These are phyloP conservation scores for Beris morrisii DNA, from an alignment of 2,888 invertebrate species.

Conservation along the genomic window DNA sequence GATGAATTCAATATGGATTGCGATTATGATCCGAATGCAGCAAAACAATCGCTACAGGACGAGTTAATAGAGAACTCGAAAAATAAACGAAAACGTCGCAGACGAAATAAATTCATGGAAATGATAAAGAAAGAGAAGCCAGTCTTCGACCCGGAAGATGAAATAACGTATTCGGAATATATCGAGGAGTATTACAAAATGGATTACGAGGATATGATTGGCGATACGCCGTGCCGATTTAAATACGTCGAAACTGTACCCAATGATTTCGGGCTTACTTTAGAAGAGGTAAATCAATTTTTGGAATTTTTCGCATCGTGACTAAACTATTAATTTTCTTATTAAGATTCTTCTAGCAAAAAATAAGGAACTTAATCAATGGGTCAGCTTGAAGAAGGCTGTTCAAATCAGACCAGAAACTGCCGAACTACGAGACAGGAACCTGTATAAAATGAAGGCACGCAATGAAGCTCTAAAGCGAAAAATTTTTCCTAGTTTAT, in stretches of 20 bases:
- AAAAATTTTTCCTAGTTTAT: constrained; percentile 78
- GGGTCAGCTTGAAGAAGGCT: constrained; percentile 91
- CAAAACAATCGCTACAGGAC: constrained; percentile 60
- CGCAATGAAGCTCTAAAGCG: constrained; percentile 73
- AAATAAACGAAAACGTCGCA: constrained; percentile 62
- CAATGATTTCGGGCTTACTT: constrained; percentile 86
- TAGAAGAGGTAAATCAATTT: constrained; percentile 75
- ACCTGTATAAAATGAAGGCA: constrained; percentile 73
- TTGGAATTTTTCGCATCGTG: neutral
- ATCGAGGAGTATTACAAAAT: constrained; percentile 93
- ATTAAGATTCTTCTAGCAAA: constrained; percentile 83
- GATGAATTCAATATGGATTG: constrained; percentile 88
- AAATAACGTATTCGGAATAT: constrained; percentile 79
- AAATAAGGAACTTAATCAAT: constrained; percentile 91
- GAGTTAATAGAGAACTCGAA: constrained; percentile 63
- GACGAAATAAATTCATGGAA: constrained; percentile 76
- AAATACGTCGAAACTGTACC: constrained; percentile 88
- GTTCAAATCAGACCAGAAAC: constrained; percentile 75
- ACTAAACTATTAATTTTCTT: constrained; percentile 35
- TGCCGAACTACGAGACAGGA: constrained; percentile 78
- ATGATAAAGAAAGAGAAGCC: constrained; percentile 78
- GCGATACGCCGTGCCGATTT: constrained; percentile 87
- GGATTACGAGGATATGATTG: constrained; percentile 95
- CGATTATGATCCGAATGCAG: constrained; percentile 69
- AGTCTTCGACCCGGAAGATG: constrained; percentile 75